These are phyloP conservation scores for Zaprionus lineosus DNA, from an alignment of 2,888 invertebrate genomes.

Conservation along the genomic window DNA sequence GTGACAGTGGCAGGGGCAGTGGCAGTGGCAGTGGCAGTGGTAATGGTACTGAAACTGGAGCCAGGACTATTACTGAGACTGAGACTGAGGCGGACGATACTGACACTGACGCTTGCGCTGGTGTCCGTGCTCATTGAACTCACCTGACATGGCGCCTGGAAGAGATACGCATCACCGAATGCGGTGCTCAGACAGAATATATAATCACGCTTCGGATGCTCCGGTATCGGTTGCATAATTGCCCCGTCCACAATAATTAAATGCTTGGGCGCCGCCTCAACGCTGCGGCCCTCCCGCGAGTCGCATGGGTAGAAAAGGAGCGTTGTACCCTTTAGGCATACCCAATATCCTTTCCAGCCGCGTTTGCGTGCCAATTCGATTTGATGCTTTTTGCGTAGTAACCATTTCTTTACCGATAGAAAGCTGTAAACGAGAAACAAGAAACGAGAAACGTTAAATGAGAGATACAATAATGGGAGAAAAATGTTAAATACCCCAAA, in stretches of 20 bases:
- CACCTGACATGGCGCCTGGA: slow-evolving; percentile 94
- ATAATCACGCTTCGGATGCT: slow-evolving; percentile 98
- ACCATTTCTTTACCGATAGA: slow-evolving; percentile 98
- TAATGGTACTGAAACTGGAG: no score
- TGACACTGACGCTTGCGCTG: neutral
- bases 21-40: no score
- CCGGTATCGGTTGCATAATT: slow-evolving; percentile 99
- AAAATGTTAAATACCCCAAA: slow-evolving; percentile 2
- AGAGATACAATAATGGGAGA: slow-evolving; percentile 3
- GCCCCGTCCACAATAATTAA: slow-evolving; percentile 97
- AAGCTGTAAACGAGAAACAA: slow-evolving; percentile 86
- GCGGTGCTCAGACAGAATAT: slow-evolving; percentile 99
- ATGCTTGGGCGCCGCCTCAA: slow-evolving; percentile 96
- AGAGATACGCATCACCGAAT: slow-evolving; percentile 98
- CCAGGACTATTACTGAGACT: no score
- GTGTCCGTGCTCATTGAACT: slow-evolving; percentile 70
- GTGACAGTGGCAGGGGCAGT: no score
- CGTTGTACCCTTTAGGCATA: slow-evolving; percentile 98
- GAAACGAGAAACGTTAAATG: slow-evolving; percentile 4
- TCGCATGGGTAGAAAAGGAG: slow-evolving; percentile 97
- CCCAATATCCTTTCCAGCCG: slow-evolving; percentile 99
- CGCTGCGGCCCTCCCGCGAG: slow-evolving; percentile 93
- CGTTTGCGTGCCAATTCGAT: slow-evolving; percentile 97
- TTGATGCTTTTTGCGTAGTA: slow-evolving; percentile 97
- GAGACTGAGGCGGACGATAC: no score